These are phyloP conservation scores for Hycleus cichorii DNA, from an alignment of 1,140 invertebrate genomes.

Conservation along the genomic window DNA sequence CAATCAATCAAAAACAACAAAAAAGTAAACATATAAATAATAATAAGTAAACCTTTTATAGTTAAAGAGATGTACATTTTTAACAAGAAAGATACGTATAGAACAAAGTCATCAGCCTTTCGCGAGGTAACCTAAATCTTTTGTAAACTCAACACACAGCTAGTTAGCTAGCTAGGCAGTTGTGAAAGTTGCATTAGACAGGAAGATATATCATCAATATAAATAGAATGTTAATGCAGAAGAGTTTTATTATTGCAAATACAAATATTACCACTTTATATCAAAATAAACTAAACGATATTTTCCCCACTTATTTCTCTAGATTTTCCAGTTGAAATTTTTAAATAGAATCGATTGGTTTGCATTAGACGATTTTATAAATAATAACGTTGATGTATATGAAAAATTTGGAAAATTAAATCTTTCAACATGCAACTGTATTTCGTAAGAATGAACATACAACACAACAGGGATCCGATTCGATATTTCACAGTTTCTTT, in stretches of 20 bases:
- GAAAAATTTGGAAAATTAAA: constrained; percentile 2
- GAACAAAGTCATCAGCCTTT: constrained; percentile 9
- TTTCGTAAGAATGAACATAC: constrained; percentile 17
- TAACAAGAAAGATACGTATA: constrained; percentile 3
- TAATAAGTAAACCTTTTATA: neutral
- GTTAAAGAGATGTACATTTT: constrained; percentile 5
- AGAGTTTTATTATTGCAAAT: no score
- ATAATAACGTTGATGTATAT: no score
- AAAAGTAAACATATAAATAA: no score
- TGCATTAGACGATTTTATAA: no score
- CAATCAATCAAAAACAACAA: no score
- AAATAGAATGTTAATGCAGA: constrained; percentile 9
- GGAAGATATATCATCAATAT: constrained; percentile 11
- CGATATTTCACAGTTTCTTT: constrained; percentile 14
- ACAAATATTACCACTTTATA: no score
- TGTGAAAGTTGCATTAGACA: constrained; percentile 13
- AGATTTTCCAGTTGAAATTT: no score
- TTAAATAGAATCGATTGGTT: no score
- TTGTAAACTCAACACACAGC: neutral
- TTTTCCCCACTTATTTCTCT: no score
- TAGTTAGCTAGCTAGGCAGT: neutral
- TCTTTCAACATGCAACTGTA: constrained; percentile 18
- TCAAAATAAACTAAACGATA: no score
- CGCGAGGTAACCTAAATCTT: constrained; percentile 12
- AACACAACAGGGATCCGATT: no score